phyloP scores from a whole-genome alignment of 2,888 invertebrate species.

The Rhimphoctona megacephalus region DNA sequence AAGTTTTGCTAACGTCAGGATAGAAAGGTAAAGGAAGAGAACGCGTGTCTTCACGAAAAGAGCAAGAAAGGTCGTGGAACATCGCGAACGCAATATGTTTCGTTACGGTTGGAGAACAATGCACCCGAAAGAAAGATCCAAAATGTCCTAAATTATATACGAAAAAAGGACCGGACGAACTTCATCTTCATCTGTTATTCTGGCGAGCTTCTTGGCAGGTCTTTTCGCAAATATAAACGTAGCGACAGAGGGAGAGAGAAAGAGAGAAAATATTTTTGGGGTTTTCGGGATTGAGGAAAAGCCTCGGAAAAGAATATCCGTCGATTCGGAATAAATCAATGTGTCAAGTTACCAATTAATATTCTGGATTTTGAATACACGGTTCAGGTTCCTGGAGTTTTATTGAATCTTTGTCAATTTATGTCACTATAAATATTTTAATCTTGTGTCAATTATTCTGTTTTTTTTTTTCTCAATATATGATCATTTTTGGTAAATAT shows the following conservation, averaged over 20 bases:
- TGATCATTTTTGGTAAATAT: neutral
- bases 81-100: constrained; percentile 41
- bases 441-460: neutral
- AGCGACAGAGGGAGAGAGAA: neutral
- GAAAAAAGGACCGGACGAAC: constrained; percentile 40
- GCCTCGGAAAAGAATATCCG: neutral
- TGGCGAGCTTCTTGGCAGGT: constrained; percentile 15
- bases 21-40: constrained; percentile 54
- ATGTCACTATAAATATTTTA: neutral
- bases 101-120: constrained; percentile 36
- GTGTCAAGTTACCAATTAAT: neutral
- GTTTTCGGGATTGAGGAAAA: neutral
- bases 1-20: constrained; percentile 19
- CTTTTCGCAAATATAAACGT: neutral
- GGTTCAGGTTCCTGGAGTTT: too few relatives aligned
- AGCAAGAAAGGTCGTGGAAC: constrained; percentile 33
- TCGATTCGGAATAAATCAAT: neutral
- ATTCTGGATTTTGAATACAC: too few relatives aligned
- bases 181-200: constrained; percentile 61
- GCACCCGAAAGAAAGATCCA: constrained; percentile 52
- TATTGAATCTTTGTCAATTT: too few relatives aligned
- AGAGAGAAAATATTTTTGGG: neutral
- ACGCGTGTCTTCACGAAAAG: constrained; percentile 65
- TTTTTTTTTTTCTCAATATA: neutral
- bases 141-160: constrained; percentile 53